Conservation (phyloP, 2,888 invertebrate species). For the Invenusta paracnida region DNA sequence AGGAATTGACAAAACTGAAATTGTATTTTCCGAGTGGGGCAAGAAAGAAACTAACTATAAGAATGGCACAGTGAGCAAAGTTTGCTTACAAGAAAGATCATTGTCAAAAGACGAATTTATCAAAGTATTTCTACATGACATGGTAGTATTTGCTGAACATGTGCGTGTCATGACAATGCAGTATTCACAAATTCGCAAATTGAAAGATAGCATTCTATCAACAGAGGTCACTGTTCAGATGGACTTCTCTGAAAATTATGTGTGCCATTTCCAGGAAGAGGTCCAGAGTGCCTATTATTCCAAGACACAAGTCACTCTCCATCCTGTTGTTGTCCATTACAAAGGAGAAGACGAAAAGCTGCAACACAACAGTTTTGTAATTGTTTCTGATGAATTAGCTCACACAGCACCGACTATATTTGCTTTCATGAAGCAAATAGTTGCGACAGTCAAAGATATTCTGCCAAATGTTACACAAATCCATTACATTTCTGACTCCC, state of each 20-base stretch:
- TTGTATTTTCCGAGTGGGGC: no score
- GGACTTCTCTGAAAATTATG: background rate
- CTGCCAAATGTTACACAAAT: background rate
- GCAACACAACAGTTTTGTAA: background rate
- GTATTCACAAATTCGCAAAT: background rate
- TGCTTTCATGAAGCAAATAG: background rate
- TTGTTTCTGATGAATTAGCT: background rate
- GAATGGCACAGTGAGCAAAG: no score
- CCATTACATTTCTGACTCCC: background rate
- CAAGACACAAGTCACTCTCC: background rate
- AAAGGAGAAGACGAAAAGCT: background rate
- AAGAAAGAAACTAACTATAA: no score
- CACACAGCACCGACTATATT: background rate
- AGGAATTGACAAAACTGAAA: no score
- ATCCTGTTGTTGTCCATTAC: background rate
- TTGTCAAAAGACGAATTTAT: background rate
- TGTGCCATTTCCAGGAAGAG: background rate
- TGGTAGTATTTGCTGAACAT: background rate
- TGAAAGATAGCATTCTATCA: background rate
- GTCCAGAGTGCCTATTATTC: background rate
- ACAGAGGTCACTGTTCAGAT: background rate
- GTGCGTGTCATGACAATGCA: background rate
- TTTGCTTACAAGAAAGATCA: background rate
- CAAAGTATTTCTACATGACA: background rate
- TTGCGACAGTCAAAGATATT: background rate